Base-by-base conservation (phyloP, 2,888 invertebrate species). In the Drosophila meridiana region DNA sequence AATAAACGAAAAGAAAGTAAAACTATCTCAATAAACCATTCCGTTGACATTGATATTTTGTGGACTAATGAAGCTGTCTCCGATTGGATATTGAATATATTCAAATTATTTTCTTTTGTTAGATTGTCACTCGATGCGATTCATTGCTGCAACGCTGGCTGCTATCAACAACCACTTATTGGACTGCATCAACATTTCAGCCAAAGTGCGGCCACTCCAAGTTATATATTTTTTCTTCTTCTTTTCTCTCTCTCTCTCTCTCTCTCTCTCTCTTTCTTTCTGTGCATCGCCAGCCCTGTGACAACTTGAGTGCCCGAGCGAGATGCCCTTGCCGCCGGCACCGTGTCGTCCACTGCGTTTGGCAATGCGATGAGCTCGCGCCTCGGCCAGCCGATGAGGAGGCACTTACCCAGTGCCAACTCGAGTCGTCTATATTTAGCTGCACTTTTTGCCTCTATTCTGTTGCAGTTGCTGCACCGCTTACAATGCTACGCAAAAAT, bases 341-440 rank as follows among this genome's bases (percentile, higher is more conserved):
- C 60, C 53, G 57, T 65, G 14, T 28, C 69, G 66, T 45, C 78
- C 71, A 76, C 66, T 87, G 86, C 86, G 80, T 83, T 84, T 88
- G 86, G 83, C 83, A 86, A 77, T 50, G 72, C 76, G 47, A 30
- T 65, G 78, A 3, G 47, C 6, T 26, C 13, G 28, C 7, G 28
- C 7, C 28, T 47, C 30, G 47, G 45, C 52, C 63, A 65, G 70
- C 63, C 71, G 71, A 61, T 71, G 79, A 67, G 67, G 32, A 64
- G 80, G 76, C 78, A 79, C 78, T 78, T 78, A 64, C 45, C 56
- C 58, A 68, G 68, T 82, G 80, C 84, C 80, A 76, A 62, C 58
- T 58, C 36, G 58, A 32, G 80, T 73, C 77, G 77, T 73, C 77
- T 84, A 88, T 88, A 79, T 84, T 86, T 88, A 88, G 79, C 79